Base-by-base conservation (phyloP, 2,113 vertebrate genomes). In the Gymnorhina tibicen region DNA sequence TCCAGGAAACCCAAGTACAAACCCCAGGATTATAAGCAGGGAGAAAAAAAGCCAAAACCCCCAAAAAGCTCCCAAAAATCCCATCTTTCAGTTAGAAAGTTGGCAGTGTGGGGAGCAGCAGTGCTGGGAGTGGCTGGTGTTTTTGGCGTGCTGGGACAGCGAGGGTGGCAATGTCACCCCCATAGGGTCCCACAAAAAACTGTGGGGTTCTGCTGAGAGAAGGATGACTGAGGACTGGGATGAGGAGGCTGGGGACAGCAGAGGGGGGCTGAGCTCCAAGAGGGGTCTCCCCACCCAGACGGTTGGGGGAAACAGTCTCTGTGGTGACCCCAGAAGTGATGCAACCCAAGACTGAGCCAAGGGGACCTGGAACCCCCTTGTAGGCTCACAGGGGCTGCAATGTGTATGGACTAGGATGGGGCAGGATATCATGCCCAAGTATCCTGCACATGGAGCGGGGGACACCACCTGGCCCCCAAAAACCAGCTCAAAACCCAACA, bases 31-130 rank as follows among this genome's bases (percentile, higher is more conserved):
- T 42, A 63, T 42, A 85, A 88, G 49, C 0, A 0, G 20, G 13
- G 30, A 74, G 13, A 27, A 37, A 76, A 73, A 66, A 62, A 2
- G 56, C 56, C 23, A 50, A 47, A 73, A 44, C 4, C 33, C 13
- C 8, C 35, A 0, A 14, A 30, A 62, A 66, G 2, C 35, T 53
- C 33, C 22, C 20, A 0, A 5, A 70, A 69, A 46, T 32, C 56
- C 47, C 44, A 27, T 39, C 1, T 5, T 50, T 63, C 3, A 0
- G 5, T 44, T 81, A 87, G 49, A 92, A 93, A 93, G 87, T 70
- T 70, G 93, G 52, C 62, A 82, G 60, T 83, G 82, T 27, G n/a
- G 77, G 59, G 63, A 0, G 0, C 58, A 59, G 90, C 0, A 0
- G 41, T 52, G 77, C 22, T 58, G 53, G 41, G 44, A 85, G 13